Base-by-base conservation (phyloP, 2,888 invertebrate species). In the Rhabditophanes sp. region DNA sequence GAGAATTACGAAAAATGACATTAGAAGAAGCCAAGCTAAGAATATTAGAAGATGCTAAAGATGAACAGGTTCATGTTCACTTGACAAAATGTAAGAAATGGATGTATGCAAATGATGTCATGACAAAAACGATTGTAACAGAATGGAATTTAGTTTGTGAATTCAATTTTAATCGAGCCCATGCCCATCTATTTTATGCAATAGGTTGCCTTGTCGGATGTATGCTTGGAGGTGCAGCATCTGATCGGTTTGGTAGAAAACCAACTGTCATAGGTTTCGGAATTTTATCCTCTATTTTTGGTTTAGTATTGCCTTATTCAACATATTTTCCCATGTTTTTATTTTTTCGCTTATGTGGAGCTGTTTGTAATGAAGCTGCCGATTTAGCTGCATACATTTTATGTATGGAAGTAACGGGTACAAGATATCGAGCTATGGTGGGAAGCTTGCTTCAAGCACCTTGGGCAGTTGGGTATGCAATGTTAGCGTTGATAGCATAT, bases 351-450 rank as follows among this genome's bases (percentile, higher is more conserved):
- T 44, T 44, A 21, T 51, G 50, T 37, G 50, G 44, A 19, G 46
- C 41, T n/a, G 42, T 49, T 8, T 54, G 56, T 31, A 64, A 64
- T 38, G 64, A 64, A 39, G 64, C 64, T 4, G 59, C 59, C 16
- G 64, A 64, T 35, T 40, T 64, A 31, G 64, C 64, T 9, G 64
- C 64, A 3, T 64, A 64, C 35, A 59, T 65, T 1, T 44, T 64
- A 9, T 65, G 64, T 35, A 64, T 64, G 64, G 64, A 65, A 40
- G 46, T 57, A 24, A 64, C 64, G n/a, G 59, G 59, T 45, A 54
- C 46, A 6, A 41, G 44, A 15, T 64, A 60, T 30, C 48, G 64
- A 4, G 53, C 63, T 11, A 62, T 65, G 56, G 59, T 64, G 15
- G 64, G 64, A 11, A 49, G 50, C 27, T 44, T 64, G 40, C 44